These are phyloP conservation scores for Sipha flava DNA, from an alignment of 1,140 invertebrate genomes.

Conservation along the genomic window DNA sequence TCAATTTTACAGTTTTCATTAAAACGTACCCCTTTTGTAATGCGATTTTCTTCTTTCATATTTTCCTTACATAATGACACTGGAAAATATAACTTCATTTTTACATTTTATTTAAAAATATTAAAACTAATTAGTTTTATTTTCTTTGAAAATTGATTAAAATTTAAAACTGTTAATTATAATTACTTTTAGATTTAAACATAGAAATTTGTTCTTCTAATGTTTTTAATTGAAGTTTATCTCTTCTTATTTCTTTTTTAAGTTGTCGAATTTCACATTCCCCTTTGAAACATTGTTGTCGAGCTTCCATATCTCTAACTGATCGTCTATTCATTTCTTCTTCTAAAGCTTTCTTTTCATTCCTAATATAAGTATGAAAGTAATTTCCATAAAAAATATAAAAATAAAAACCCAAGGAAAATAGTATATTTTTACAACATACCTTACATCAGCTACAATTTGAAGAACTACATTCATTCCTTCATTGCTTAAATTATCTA, in stretches of 20 bases:
- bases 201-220: conserved; percentile 15
- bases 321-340: conserved; percentile 23
- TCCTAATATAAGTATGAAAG: background rate
- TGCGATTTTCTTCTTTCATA: background rate
- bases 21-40: background rate
- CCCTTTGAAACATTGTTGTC: conserved; percentile 23
- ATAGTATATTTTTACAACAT: background rate
- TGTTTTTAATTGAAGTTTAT: conserved; percentile 3
- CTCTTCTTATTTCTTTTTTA: conserved; percentile 24
- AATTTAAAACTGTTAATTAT: background rate
- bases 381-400: background rate
- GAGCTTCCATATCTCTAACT: conserved; percentile 7
- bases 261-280: conserved; percentile 28
- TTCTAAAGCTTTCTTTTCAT: conserved; percentile 5
- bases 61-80: background rate
- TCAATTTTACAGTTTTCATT: background rate
- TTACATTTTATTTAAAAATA: background rate
- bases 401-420: background rate
- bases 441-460: conserved; percentile 17
- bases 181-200: conserved; percentile 2
- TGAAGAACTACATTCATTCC: conserved; percentile 27
- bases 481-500: conserved; percentile 23
- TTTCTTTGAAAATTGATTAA: background rate
- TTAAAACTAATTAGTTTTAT: background rate
- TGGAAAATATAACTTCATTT: too few species aligned